phyloP scores from a whole-genome alignment of 2,888 invertebrate genomes.

The Drosophila tripunctata region DNA sequence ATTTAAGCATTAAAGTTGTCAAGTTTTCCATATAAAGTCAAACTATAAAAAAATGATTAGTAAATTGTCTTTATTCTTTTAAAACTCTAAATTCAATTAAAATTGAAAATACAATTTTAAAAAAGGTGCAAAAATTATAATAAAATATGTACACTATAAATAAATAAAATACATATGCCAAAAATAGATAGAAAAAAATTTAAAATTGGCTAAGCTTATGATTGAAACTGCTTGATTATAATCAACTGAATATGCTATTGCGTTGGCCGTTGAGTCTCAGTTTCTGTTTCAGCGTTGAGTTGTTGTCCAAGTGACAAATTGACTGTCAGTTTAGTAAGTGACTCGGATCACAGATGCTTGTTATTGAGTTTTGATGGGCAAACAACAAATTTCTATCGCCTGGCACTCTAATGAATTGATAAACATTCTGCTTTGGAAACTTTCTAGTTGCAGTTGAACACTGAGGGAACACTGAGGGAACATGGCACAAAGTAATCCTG shows the following conservation, averaged over 20 bases:
- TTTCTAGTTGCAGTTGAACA: conserved; percentile 33
- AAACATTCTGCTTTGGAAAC: conserved; percentile 45
- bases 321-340: conserved; percentile 36
- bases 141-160: no score
- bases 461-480: neutral
- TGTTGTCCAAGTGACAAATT: conserved; percentile 48
- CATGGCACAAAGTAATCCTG: conserved; percentile 14
- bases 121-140: no score
- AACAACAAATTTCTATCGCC: conserved; percentile 54
- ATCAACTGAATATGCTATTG: conserved; percentile 17
- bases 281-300: neutral
- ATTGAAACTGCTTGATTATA: conserved; percentile 7
- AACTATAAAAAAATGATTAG: no score
- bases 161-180: no score
- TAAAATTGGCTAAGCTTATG: no score
- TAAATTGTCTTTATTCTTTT: no score
- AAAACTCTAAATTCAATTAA: no score
- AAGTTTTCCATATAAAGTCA: no score
- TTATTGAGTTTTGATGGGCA: conserved; percentile 50
- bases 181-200: no score
- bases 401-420: conserved; percentile 65
- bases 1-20: no score
- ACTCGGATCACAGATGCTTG: conserved; percentile 41
- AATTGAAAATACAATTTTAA: no score
- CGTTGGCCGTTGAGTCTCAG: no score